Percentiles rank a stretch among this genome's conserved stretches.
phyloP scores from a whole-genome alignment of 2,797 vertebrate genomes.

The Parauchenoglanis punctatus region DNA sequence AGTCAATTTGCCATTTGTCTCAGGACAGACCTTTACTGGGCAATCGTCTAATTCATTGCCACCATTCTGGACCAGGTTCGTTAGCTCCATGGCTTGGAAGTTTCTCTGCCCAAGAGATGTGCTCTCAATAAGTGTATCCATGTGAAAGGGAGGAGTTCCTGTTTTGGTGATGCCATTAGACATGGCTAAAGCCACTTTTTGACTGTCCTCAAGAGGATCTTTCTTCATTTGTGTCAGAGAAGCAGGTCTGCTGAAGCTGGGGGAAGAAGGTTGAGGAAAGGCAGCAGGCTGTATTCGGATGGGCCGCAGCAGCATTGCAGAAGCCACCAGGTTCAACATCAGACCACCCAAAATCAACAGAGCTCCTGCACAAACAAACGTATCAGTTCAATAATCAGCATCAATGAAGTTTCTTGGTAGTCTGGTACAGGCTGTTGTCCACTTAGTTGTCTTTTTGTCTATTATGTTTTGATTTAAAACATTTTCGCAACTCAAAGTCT shows the following conservation, averaged over 20 bases:
- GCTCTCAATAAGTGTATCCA: constrained; percentile 59
- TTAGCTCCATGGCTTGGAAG: constrained; percentile 65
- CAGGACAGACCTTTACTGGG: constrained; percentile 60
- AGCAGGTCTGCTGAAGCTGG: constrained; percentile 62
- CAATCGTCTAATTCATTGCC: constrained; percentile 57
- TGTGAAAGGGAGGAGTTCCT: constrained; percentile 55
- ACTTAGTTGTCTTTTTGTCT: neutral
- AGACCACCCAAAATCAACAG: constrained; percentile 88
- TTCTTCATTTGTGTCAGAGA: constrained; percentile 70
- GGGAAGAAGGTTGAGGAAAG: constrained; percentile 58
- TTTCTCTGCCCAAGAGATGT: constrained; percentile 40
- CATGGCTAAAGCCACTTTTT: constrained; percentile 69
- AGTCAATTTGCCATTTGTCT: constrained; percentile 68
- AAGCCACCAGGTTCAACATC: constrained; percentile 88
- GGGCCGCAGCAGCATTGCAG: constrained; percentile 88
- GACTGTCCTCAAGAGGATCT: constrained; percentile 67
- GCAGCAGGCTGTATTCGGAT: constrained; percentile 61
- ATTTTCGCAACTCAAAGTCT: neutral
- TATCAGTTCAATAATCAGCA: constrained; percentile 3
- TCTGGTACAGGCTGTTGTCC: neutral
- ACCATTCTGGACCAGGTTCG: constrained; percentile 66
- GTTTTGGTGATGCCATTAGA: constrained; percentile 72
- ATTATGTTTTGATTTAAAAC: neutral
- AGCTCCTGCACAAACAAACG: constrained; percentile 75
- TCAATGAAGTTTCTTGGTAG: neutral